These are phyloP conservation scores for Amblyjoppa proteus DNA, from an alignment of 2,888 invertebrate species.

Conservation along the genomic window DNA sequence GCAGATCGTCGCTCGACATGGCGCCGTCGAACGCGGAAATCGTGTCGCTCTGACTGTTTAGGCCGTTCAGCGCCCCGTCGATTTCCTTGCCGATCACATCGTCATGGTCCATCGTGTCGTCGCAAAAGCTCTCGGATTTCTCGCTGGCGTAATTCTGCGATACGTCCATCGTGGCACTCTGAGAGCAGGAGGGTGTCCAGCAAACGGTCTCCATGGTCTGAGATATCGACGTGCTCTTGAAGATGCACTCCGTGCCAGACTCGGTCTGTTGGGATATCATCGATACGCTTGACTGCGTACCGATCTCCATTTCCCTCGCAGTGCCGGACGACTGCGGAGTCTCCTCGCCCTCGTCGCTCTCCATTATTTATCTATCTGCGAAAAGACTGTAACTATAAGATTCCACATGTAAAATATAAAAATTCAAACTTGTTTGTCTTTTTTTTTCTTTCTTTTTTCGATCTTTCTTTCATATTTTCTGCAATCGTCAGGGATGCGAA, in stretches of 20 bases:
- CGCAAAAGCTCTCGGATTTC: slow-evolving; percentile 49
- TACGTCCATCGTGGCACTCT: slow-evolving; percentile 52
- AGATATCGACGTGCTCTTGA: slow-evolving; percentile 5
- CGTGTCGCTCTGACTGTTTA: slow-evolving; percentile 48
- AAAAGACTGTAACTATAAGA: slow-evolving; percentile 60
- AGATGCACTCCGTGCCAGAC: background rate
- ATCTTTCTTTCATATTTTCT: slow-evolving; percentile 14
- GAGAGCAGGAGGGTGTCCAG: slow-evolving; percentile 34
- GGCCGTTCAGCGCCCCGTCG: slow-evolving; percentile 46
- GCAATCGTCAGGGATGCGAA: slow-evolving; percentile 1
- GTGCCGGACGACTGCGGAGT: background rate
- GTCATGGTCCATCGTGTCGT: slow-evolving; percentile 69
- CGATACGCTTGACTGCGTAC: slow-evolving; percentile 48
- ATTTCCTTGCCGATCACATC: slow-evolving; percentile 39
- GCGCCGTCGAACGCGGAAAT: slow-evolving; percentile 63
- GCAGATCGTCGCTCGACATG: slow-evolving; percentile 83
- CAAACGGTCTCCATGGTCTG: slow-evolving; percentile 44
- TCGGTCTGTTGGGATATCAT: slow-evolving; percentile 44
- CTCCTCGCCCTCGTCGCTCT: slow-evolving; percentile 24
- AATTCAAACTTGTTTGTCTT: background rate
- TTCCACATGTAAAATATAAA: background rate
- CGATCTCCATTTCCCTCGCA: slow-evolving; percentile 51
- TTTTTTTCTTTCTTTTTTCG: background rate
- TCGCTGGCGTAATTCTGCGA: slow-evolving; percentile 43
- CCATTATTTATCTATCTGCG: slow-evolving; percentile 40